Evolutionary conservation across 1,140 invertebrate genomes (phyloP), one percentile per base, ranked within the genome.

Genomic region (Nomia melanderi): DNA sequence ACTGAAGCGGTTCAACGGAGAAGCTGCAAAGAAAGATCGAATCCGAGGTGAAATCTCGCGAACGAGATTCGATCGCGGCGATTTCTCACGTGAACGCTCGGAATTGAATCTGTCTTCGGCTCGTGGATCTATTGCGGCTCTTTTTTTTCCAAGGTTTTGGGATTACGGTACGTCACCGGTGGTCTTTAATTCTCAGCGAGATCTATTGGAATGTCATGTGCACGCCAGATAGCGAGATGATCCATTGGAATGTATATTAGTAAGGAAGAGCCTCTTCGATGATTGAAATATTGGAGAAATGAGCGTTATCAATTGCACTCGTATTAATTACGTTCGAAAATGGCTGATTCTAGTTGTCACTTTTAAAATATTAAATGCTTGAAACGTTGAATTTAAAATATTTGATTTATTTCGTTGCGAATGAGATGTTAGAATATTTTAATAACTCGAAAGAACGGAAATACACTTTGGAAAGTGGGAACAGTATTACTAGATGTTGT

Each of bases 201-300:
- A 50, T 29, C 41, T 17, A 72, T 62, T 29, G 33, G 33, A 73
- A 73, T 25, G 70, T 63, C 44, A 36, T 12, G n/a, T 27, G 41
- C 70, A 29, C 25, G 53, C 14, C 17, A 25, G 50, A 36, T 23
- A 20, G 33, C 8, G 14, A 3, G 11, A n/a, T 27, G 33, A 39
- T 54, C 53, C 59, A n/a, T 27, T 39, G 2, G 20, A 7, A 39
- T 2, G 1, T 23, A 8, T 8, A n/a, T 17, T 14, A n/a, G 27
- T 33, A 33, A 11, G 29, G n/a, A 41, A 7, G 9, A 4, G 31
- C 23, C 57, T 1, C 31, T 23, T 14, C 9, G 7, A 20, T 1
- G 4, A 0, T n/a, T 54, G 6, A 63, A 8, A 9, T 39, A 56
- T 17, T 25, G 53, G 11, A 50, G 17, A 31, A 29, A 2, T 44